A percentile compares a stretch with the other conserved stretches of the same genome.
Conservation (phyloP, 2,113 vertebrate genomes). For the Prinia subflava region DNA sequence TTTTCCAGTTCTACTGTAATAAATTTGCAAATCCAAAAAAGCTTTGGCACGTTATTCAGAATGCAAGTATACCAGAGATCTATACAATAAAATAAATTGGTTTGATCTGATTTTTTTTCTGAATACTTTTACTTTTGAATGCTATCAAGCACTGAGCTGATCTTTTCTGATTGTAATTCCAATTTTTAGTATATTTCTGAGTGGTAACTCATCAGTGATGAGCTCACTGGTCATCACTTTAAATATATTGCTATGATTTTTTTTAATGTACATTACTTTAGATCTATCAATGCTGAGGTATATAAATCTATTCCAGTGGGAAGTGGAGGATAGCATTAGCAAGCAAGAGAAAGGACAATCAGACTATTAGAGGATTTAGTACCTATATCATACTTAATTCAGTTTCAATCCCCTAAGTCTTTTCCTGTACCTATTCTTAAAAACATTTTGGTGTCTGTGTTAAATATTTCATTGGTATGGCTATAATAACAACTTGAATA, state of each 20-base stretch:
- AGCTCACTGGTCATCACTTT: not conserved
- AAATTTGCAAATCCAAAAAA: not conserved
- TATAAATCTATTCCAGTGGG: not conserved
- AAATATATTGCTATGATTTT: not conserved
- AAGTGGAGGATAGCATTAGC: not conserved
- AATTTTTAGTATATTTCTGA: not conserved
- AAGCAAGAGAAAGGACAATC: not conserved
- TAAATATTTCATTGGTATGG: not conserved
- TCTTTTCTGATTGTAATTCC: not conserved
- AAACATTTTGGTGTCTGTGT: not conserved
- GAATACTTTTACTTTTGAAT: not conserved
- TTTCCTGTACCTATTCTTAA: not conserved
- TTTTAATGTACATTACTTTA: not conserved
- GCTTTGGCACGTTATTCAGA: not conserved
- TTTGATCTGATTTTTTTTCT: not conserved
- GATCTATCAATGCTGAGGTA: not conserved
- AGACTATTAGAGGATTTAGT: not conserved
- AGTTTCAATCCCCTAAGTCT: not conserved
- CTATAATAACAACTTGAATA: not conserved
- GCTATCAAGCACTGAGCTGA: not conserved
- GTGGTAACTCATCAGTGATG: not conserved
- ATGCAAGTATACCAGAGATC: not conserved
- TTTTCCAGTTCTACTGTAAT: not conserved
- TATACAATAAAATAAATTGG: not conserved
- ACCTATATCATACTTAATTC: not conserved